A percentile compares a stretch with the other conserved stretches of the same genome.
phyloP scores from a whole-genome alignment of 2,888 invertebrate genomes.

The Drosophila macrospina region DNA sequence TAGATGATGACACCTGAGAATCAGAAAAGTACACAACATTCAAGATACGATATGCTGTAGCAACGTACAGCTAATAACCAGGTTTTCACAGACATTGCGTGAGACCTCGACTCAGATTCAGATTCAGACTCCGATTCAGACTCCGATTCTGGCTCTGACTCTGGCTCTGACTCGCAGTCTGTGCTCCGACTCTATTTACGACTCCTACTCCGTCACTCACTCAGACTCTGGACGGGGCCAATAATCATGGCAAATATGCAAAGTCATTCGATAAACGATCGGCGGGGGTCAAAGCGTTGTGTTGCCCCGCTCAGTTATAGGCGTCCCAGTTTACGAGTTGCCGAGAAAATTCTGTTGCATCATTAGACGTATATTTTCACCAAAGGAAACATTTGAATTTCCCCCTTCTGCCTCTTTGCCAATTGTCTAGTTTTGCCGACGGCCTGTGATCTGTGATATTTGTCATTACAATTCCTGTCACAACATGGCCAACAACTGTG shows the following conservation, averaged over 20 bases:
- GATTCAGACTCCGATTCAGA: conserved; percentile 2
- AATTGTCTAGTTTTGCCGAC: conserved; percentile 63
- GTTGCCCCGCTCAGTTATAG: conserved; percentile 22
- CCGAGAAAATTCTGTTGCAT: conserved; percentile 69
- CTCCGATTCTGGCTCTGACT: conserved; percentile 31
- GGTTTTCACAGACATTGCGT: conserved; percentile 63
- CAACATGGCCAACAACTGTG: conserved; percentile 44
- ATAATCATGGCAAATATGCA: conserved; percentile 83
- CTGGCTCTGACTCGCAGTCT: conserved; percentile 8
- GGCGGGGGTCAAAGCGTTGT: conserved; percentile 72
- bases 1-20: conserved; percentile 84
- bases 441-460: conserved; percentile 56
- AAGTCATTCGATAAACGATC: conserved; percentile 83
- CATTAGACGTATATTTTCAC: conserved; percentile 51
- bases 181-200: conserved; percentile 13
- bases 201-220: conserved; percentile 31
- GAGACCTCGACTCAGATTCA: conserved; percentile 45
- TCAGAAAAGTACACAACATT: conserved; percentile 58
- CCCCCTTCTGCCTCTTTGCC: conserved; percentile 30
- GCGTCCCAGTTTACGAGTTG: conserved; percentile 36
- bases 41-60: conserved; percentile 27
- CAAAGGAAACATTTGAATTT: conserved; percentile 39
- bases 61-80: conserved; percentile 66
- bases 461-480: conserved; percentile 60
- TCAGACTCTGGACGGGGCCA: conserved; percentile 64